phyloP scores from a whole-genome alignment of 2,113 vertebrate species.

The Ictidomys tridecemlineatus region DNA sequence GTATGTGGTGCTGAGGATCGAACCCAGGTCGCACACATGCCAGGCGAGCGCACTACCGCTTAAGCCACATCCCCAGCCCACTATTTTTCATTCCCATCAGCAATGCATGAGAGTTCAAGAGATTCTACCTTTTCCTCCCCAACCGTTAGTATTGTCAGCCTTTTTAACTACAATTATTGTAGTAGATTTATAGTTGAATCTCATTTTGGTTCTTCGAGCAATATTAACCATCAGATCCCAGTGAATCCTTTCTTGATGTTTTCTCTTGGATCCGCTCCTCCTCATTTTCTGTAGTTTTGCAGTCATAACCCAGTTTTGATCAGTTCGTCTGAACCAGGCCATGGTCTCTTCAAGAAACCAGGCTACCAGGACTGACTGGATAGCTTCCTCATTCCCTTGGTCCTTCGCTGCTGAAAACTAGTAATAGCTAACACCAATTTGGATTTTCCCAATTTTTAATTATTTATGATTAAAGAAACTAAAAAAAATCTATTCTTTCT shows the following conservation, averaged over 20 bases:
- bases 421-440: not conserved
- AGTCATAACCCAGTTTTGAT: not conserved
- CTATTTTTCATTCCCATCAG: not conserved
- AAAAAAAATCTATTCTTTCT: not conserved
- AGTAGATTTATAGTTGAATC: not conserved
- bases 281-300: not conserved
- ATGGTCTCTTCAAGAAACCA: not conserved
- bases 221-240: not conserved
- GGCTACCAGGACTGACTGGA: not conserved
- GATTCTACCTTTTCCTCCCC: not conserved
- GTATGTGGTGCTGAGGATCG: too few relatives aligned
- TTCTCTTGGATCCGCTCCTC: not conserved
- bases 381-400: not conserved
- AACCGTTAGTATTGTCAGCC: not conserved
- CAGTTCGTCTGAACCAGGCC: not conserved
- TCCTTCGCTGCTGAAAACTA: not conserved
- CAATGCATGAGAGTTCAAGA: not conserved
- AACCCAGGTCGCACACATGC: too few relatives aligned
- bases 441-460: not conserved
- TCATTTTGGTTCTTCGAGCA: not conserved
- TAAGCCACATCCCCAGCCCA: too few relatives aligned
- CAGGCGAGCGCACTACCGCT: too few relatives aligned
- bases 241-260: not conserved
- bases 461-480: not conserved
- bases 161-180: not conserved